These are phyloP conservation scores for Pteria penguin DNA, from an alignment of 2,888 invertebrate genomes.

Conservation along the genomic window DNA sequence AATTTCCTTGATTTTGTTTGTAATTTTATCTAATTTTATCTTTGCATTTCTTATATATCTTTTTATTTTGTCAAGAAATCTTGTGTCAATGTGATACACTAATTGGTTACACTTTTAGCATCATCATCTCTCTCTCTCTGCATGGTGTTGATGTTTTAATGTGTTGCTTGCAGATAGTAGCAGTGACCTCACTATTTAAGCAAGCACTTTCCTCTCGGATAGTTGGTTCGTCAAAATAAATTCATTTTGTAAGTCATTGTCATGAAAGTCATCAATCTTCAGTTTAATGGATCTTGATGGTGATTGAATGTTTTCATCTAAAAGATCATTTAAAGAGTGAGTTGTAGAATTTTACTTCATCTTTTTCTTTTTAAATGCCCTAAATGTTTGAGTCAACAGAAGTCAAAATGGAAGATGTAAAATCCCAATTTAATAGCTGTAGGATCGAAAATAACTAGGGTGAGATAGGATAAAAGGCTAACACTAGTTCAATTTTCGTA, in stretches of 20 bases:
- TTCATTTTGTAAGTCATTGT: too few species aligned
- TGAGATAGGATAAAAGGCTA: not conserved
- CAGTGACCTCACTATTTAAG: too few species aligned
- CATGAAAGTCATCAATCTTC: too few species aligned
- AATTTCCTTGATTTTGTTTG: constrained; percentile 11
- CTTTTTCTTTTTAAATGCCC: not conserved
- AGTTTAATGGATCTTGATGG: not conserved
- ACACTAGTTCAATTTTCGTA: not conserved
- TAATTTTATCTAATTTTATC: not conserved
- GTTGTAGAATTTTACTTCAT: not conserved
- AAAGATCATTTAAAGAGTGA: not conserved
- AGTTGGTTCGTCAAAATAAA: too few species aligned
- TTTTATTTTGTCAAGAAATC: not conserved
- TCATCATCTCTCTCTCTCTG: not conserved
- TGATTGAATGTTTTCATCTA: not conserved
- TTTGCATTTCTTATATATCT: not conserved
- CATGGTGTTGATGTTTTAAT: not conserved
- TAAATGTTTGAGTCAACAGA: not conserved
- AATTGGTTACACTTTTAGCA: not conserved
- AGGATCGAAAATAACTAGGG: not conserved
- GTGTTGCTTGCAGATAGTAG: not conserved
- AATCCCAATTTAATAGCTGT: not conserved
- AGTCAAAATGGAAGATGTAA: not conserved
- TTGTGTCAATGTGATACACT: not conserved
- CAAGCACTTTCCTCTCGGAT: too few species aligned